These are phyloP conservation scores for Leuciscus waleckii DNA, from an alignment of 2,797 vertebrate genomes.

Conservation along the genomic window DNA sequence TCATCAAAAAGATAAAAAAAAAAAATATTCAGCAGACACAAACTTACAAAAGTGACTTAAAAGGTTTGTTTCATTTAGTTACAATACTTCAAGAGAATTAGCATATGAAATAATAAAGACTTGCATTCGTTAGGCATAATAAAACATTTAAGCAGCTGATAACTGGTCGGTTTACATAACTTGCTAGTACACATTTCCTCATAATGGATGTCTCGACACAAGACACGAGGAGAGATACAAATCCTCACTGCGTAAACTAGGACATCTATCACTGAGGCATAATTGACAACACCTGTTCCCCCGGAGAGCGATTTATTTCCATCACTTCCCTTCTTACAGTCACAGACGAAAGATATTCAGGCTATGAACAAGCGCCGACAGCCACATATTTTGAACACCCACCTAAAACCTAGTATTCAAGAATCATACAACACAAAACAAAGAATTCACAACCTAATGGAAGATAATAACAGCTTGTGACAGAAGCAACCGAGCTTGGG, in stretches of 20 bases:
- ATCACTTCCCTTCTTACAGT: constrained; percentile 37
- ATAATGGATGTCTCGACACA: background rate
- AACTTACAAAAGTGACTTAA: background rate
- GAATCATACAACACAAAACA: background rate
- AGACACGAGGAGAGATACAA: background rate
- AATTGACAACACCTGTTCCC: constrained; percentile 38
- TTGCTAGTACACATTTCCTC: background rate
- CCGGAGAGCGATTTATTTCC: background rate
- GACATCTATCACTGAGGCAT: constrained; percentile 20
- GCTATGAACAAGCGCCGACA: background rate
- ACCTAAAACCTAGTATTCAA: background rate
- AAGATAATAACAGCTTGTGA: constrained; percentile 19
- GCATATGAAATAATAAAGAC: background rate
- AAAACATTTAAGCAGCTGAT: constrained; percentile 6
- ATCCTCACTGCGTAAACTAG: constrained; percentile 18
- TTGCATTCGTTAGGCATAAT: background rate
- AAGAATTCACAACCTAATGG: background rate
- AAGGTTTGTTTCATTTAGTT: background rate
- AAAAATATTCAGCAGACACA: background rate
- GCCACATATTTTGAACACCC: constrained; percentile 8
- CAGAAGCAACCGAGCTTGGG: background rate
- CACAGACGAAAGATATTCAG: constrained; percentile 1
- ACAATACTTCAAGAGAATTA: background rate
- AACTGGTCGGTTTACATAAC: background rate
- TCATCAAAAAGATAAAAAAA: background rate